Evolutionary conservation across 2,113 vertebrate species (phyloP), one percentile per base, ranked within the genome.

Genomic region (Elachura formosa): DNA sequence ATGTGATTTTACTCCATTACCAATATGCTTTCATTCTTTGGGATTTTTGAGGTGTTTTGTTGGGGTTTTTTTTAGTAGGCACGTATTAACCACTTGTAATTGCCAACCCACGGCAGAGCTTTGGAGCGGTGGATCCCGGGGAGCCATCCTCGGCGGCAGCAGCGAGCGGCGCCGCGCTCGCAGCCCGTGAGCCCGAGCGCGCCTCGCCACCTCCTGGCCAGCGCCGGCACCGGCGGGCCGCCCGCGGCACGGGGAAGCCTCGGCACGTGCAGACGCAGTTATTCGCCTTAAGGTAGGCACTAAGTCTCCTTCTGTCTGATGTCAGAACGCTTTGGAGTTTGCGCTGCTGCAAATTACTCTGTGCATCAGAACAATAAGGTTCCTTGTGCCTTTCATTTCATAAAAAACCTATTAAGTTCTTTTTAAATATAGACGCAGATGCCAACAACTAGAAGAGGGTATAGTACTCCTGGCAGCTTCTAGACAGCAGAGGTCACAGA

Each of bases 141-240:
- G n/a, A n/a, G n/a, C n/a, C 28, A 1, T 9, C 12, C 56, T 9
- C 4, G 15, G 41, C 7, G 41, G 41, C 41, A 43, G n/a, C n/a
- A n/a, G n/a, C n/a, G n/a, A 49, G 48, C 48, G 48, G 48, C 24
- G 48, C 24, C 25, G 48, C 46, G 21, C 21, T 11, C 23, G 46
- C 46, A 23, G 46, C 14, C 48, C 24, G 13, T n/a, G 26, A 95
- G 90, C 16, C 90, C 94, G 96, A 91, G 97, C 73, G 54, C 58
- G 66, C 96, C 96, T 95, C 95, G 98, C 98, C 98, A 96, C 97
- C 98, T 98, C 54, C 97, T 87, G 98, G 97, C 94, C 96, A 8
- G 25, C 93, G 11, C 12, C 5, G 79, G 61, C 46, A 74, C 33
- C 95, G 95, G 82, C n/a, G n/a, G n/a, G n/a, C n/a, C n/a, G n/a